Base-by-base conservation (phyloP, 2,888 invertebrate species). In the Meteorus cinctellus region DNA sequence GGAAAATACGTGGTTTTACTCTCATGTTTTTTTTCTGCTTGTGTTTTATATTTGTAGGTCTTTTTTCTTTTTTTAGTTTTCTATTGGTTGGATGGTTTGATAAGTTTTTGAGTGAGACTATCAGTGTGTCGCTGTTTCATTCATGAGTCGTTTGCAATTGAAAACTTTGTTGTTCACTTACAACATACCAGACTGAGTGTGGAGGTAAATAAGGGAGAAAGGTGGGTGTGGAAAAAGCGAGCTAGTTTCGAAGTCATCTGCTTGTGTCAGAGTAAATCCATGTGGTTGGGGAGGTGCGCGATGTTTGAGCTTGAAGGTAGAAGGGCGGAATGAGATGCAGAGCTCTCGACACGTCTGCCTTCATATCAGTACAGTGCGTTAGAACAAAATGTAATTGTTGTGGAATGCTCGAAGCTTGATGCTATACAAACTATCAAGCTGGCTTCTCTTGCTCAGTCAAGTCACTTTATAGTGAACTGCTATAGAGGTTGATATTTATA, bases 131-230 rank as follows among this genome's bases (percentile, higher is more conserved):
- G 55, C 55, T 55, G n/a, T 19, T 55, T 55, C 55, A 55, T 55
- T 55, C 55, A 55, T 55, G 55, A 55, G 19, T 19, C 24, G 48
- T 48, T 48, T 48, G 55, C 4, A 55, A 55, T 55, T 55, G 55
- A 55, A 55, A 55, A 55, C 24, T 55, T 55, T 55, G 55, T 55
- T 55, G 55, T 55, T 55, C 55, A 55, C 55, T 55, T 55, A 55
- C 10, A 12, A 41, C 12, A 19, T 55, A 19, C n/a, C 55, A 2
- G 55, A 24, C 24, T 4, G 5, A 55, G 19, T 19, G n/a, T 2
- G n/a, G 10, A n/a, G n/a, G 8, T n/a, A 24, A 19, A 55, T 19
- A 19, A 19, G 55, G 10, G 24, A 55, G n/a, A 19, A 24, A 1
- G 12, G 8, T 8, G 41, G 41, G 0, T 12, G 41, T 2, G 41